These are phyloP conservation scores for Scopus umbretta DNA, from an alignment of 2,113 vertebrate genomes.

Conservation along the genomic window DNA sequence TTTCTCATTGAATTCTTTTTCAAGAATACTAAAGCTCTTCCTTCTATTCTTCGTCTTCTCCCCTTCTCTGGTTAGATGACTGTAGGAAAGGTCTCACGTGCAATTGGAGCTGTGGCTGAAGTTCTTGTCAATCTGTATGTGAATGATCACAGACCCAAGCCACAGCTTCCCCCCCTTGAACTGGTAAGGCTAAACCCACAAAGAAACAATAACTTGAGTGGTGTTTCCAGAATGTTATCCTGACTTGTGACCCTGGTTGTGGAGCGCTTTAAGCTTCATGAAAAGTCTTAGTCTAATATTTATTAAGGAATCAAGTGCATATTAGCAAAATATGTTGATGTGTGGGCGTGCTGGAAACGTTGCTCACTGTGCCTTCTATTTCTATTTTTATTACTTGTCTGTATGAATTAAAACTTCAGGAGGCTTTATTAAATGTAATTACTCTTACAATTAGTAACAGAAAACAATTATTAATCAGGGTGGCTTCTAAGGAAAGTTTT, in stretches of 20 bases:
- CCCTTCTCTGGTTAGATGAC: conserved; percentile 78
- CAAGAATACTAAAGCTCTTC: neutral
- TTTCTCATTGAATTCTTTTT: neutral
- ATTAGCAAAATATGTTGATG: neutral
- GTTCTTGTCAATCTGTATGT: conserved; percentile 92
- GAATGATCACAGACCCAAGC: conserved; percentile 91
- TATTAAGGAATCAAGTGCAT: neutral
- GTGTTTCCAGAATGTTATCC: neutral
- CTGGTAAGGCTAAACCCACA: conserved; percentile 81
- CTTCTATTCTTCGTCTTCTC: conserved; percentile 54
- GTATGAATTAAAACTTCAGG: neutral
- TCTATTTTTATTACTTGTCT: conserved; percentile 7
- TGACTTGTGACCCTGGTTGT: neutral
- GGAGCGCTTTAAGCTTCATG: neutral
- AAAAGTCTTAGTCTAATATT: neutral
- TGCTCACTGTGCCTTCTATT: neutral
- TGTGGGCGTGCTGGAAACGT: neutral
- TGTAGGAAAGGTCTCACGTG: conserved; percentile 88
- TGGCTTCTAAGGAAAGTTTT: neutral
- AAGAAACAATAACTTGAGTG: neutral
- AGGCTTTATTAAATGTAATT: conserved; percentile 31
- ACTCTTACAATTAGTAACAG: neutral
- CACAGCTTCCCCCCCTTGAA: conserved; percentile 63
- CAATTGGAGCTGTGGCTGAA: conserved; percentile 91
- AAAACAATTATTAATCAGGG: neutral